Evolutionary conservation across 2,888 invertebrate genomes (phyloP).

Genomic region (Lycocerus yunnanus): DNA sequence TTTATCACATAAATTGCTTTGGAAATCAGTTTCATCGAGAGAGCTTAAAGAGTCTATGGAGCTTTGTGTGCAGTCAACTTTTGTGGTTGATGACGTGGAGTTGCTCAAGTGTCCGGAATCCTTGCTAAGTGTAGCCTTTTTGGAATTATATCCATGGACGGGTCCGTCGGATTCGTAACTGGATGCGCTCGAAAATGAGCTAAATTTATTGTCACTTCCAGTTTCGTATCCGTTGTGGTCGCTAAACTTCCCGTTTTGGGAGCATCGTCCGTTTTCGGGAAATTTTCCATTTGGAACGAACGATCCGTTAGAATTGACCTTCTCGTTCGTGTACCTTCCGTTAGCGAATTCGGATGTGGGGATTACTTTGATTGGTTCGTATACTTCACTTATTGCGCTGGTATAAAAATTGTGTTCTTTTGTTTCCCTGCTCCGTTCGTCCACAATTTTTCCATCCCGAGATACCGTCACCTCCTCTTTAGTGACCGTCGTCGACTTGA

Average conservation of each 20-base stretch:
- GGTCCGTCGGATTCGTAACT: constrained; percentile 53
- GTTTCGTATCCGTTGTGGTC: constrained; percentile 52
- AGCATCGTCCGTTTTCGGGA: constrained; percentile 13
- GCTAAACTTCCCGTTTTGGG: constrained; percentile 43
- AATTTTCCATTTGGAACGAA: constrained; percentile 16
- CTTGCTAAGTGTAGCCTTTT: constrained; percentile 44
- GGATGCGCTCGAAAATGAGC: constrained; percentile 51
- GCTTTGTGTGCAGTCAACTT: constrained; percentile 52
- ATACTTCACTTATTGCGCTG: constrained; percentile 68
- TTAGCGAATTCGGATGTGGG: constrained; percentile 50
- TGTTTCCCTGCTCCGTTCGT: constrained; percentile 70
- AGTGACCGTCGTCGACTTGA: constrained; percentile 71
- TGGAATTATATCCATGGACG: constrained; percentile 18
- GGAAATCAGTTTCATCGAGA: constrained; percentile 54
- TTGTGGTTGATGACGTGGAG: constrained; percentile 47
- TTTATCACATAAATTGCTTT: constrained; percentile 45
- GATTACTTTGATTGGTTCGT: constrained; percentile 62
- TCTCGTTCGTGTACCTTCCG: constrained; percentile 41
- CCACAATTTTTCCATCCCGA: constrained; percentile 69
- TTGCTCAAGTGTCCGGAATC: constrained; percentile 54
- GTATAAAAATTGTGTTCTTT: constrained; percentile 74
- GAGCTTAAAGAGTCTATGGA: constrained; percentile 55
- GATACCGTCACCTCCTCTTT: constrained; percentile 73
- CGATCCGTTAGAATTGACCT: constrained; percentile 12
- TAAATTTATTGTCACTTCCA: constrained; percentile 49